Conservation (phyloP, 1,140 invertebrate species). For the Drosophila nebulosa region DNA sequence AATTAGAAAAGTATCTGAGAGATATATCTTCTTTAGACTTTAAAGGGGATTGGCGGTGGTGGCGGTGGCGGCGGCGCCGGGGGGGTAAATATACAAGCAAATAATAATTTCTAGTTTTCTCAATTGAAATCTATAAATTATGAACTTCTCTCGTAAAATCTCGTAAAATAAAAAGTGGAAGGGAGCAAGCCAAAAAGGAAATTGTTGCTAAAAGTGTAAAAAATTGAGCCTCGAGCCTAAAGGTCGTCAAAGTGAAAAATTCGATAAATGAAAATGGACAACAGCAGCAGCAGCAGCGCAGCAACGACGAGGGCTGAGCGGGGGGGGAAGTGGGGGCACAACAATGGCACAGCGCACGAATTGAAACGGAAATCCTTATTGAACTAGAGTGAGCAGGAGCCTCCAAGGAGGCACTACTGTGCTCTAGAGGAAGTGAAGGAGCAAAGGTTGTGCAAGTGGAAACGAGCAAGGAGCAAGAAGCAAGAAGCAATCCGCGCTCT, state of each 20-base stretch:
- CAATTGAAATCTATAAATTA: slow-evolving; percentile 52
- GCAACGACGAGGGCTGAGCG: too few species aligned
- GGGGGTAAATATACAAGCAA: not conserved
- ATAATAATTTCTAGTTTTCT: not conserved
- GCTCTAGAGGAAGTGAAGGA: slow-evolving; percentile 12
- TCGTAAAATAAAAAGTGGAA: slow-evolving; percentile 22
- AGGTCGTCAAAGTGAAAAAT: slow-evolving; percentile 77
- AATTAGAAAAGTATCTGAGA: not conserved
- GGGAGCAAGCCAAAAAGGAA: slow-evolving; percentile 20
- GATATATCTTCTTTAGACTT: not conserved
- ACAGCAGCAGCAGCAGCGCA: not conserved
- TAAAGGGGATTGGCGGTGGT: too few species aligned
- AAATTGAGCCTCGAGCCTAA: slow-evolving; percentile 62
- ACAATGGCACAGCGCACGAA: slow-evolving; percentile 67
- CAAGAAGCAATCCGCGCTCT: slow-evolving; percentile 15
- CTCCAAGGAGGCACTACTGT: slow-evolving; percentile 28
- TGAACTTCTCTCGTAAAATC: slow-evolving; percentile 19
- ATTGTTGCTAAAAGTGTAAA: slow-evolving; percentile 74
- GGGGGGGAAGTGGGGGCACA: slow-evolving; percentile 1
- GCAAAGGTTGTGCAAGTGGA: not conserved
- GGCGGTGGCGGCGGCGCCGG: too few species aligned
- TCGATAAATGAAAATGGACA: slow-evolving; percentile 76
- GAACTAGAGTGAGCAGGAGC: slow-evolving; percentile 57
- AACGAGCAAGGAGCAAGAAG: not conserved
- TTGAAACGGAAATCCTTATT: slow-evolving; percentile 79